Evolutionary conservation across 2,888 invertebrate genomes (phyloP).

Genomic region (Petrophora chlorosata): DNA sequence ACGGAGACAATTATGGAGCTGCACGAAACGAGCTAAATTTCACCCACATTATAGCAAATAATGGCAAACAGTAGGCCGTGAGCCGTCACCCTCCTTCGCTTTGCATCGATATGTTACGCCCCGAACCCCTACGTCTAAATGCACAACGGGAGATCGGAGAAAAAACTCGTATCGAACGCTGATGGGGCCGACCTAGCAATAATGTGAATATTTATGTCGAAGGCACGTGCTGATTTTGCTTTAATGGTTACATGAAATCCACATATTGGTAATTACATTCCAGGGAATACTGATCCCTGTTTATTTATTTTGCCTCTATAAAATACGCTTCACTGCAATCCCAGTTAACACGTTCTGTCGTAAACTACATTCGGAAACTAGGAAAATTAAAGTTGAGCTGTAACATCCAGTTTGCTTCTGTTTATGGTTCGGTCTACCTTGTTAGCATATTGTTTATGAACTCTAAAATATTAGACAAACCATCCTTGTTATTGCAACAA

Average conservation of each 20-base stretch:
- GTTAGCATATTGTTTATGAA: slow-evolving; percentile 67
- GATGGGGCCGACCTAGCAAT: slow-evolving; percentile 65
- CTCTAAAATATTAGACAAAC: slow-evolving; percentile 51
- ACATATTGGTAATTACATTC: slow-evolving; percentile 74
- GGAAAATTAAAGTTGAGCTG: slow-evolving; percentile 51
- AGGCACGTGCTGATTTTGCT: slow-evolving; percentile 76
- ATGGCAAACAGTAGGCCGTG: slow-evolving; percentile 77
- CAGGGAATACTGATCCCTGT: slow-evolving; percentile 32
- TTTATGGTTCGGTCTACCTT: slow-evolving; percentile 54
- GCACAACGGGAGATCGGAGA: slow-evolving; percentile 74
- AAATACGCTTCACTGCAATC: slow-evolving; percentile 25
- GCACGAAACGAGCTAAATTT: slow-evolving; percentile 78
- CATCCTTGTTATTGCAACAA: slow-evolving; percentile 49
- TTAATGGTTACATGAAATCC: slow-evolving; percentile 75
- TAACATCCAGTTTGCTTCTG: slow-evolving; percentile 49
- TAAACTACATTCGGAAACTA: slow-evolving; percentile 46
- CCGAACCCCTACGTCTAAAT: slow-evolving; percentile 76
- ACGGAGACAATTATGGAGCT: slow-evolving; percentile 75
- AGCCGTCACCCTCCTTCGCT: slow-evolving; percentile 65
- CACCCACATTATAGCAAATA: slow-evolving; percentile 82
- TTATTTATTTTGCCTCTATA: slow-evolving; percentile 21
- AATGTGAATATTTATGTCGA: slow-evolving; percentile 80
- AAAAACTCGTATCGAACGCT: slow-evolving; percentile 62
- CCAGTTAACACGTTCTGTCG: slow-evolving; percentile 34
- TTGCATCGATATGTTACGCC: slow-evolving; percentile 76